These are phyloP conservation scores for Heliocidaris erythrogramma DNA, from an alignment of 35 echinoderm and acorn worm species.

Conservation along the genomic window DNA sequence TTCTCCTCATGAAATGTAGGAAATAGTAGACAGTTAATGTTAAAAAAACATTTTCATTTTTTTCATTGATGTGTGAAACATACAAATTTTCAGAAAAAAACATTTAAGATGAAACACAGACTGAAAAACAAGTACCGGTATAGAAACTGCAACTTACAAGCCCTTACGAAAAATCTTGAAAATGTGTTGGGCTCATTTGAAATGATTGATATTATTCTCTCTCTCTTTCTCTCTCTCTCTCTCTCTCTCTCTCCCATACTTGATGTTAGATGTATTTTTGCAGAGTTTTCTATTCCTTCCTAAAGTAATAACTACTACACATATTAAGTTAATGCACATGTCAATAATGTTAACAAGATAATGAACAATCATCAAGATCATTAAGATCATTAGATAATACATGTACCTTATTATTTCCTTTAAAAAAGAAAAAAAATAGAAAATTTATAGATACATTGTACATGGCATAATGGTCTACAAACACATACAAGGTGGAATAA, in stretches of 20 bases:
- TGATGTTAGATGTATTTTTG: background rate
- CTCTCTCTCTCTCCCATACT: background rate
- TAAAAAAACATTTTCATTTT: background rate
- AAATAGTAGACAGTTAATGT: background rate
- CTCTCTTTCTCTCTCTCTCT: background rate
- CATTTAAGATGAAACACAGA: background rate
- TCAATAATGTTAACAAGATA: no score
- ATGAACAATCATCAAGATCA: background rate
- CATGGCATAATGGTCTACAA: background rate
- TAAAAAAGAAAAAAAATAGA: background rate
- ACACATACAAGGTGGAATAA: background rate
- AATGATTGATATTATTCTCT: no score
- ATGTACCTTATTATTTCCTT: background rate
- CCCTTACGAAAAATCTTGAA: no score
- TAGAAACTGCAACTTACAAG: no score
- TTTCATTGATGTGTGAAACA: background rate
- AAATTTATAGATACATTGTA: background rate
- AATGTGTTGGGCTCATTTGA: no score
- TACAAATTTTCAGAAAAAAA: background rate
- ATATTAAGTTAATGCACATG: no score
- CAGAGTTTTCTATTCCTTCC: background rate
- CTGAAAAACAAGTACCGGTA: background rate
- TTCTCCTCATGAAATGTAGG: background rate
- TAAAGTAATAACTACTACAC: background rate
- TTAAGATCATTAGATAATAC: background rate